These are phyloP conservation scores for Abscondita cerata DNA, from an alignment of 2,888 invertebrate species.

Conservation along the genomic window DNA sequence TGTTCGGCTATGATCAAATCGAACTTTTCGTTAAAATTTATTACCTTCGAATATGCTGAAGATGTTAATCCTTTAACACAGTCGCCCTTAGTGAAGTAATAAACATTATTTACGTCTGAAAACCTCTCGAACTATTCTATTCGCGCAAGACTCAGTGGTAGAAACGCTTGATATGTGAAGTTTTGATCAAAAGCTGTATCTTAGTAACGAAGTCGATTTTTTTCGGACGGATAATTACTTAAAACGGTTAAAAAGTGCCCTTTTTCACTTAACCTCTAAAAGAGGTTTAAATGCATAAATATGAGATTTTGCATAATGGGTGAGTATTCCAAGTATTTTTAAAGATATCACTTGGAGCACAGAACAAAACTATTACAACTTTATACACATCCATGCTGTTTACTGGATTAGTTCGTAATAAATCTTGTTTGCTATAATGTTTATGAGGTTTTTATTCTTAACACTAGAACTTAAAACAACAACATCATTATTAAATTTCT, in stretches of 20 bases:
- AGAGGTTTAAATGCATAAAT: conserved; percentile 70
- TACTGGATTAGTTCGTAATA: no score
- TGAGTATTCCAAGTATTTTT: conserved; percentile 70
- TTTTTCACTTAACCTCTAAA: conserved; percentile 64
- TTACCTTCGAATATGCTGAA: conserved; percentile 24
- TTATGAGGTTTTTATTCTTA: no score
- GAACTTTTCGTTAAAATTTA: conserved; percentile 58
- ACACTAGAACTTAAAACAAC: no score
- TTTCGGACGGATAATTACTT: conserved; percentile 64
- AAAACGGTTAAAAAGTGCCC: conserved; percentile 73
- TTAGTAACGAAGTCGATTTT: conserved; percentile 29
- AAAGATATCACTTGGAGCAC: conserved; percentile 41
- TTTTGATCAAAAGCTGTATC: conserved; percentile 31
- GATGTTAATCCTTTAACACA: conserved; percentile 40
- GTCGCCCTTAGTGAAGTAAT: neutral
- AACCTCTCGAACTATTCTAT: no score
- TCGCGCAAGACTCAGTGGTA: no score
- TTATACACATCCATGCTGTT: neutral
- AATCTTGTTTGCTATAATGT: no score
- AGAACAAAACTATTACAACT: neutral
- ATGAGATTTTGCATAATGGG: conserved; percentile 76
- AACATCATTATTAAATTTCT: no score
- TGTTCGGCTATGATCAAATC: conserved; percentile 74
- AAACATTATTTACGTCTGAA: neutral
- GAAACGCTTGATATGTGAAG: neutral